Conservation (phyloP, 1,140 invertebrate genomes). For the Drosophila eugracilis region DNA sequence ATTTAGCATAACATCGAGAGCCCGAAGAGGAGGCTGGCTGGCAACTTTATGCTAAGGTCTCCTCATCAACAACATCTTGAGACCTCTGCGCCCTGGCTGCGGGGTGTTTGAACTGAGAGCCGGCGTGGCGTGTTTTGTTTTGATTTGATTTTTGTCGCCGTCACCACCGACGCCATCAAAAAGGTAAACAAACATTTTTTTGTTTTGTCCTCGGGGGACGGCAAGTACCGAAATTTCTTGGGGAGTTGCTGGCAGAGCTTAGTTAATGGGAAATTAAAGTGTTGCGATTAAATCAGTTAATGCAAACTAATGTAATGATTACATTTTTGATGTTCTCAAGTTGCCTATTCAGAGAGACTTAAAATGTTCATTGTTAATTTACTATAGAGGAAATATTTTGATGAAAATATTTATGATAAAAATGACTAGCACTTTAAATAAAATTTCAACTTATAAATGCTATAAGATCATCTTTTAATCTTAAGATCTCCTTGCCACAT, state of each 20-base stretch:
- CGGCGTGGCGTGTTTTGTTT: conserved; percentile 48
- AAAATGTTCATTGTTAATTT: too few relatives aligned
- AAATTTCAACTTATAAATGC: too few relatives aligned
- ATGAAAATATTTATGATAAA: too few relatives aligned
- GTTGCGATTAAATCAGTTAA: conserved; percentile 18
- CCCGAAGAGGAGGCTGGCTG: conserved; percentile 31
- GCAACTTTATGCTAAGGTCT: conserved; percentile 62
- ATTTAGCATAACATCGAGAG: conserved; percentile 69
- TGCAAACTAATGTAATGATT: conserved; percentile 20
- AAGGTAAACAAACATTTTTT: conserved; percentile 63
- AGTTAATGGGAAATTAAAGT: conserved; percentile 2
- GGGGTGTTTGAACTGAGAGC: conserved; percentile 67
- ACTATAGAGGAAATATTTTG: too few relatives aligned
- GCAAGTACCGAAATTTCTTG: conserved; percentile 6
- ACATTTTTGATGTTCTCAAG: too few relatives aligned
- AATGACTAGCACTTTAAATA: too few relatives aligned
- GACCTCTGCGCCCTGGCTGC: conserved; percentile 25
- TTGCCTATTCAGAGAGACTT: too few relatives aligned
- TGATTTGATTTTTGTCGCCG: conserved; percentile 72
- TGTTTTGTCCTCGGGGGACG: conserved; percentile 13
- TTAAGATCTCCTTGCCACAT: too few relatives aligned
- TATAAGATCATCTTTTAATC: too few relatives aligned
- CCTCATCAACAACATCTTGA: conserved; percentile 54
- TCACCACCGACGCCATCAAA: conserved; percentile 47
- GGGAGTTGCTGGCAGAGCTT: conserved; percentile 4